Evolutionary conservation across 2,113 vertebrate species (phyloP).

Genomic region (Poeciliopsis turrubarensis): DNA sequence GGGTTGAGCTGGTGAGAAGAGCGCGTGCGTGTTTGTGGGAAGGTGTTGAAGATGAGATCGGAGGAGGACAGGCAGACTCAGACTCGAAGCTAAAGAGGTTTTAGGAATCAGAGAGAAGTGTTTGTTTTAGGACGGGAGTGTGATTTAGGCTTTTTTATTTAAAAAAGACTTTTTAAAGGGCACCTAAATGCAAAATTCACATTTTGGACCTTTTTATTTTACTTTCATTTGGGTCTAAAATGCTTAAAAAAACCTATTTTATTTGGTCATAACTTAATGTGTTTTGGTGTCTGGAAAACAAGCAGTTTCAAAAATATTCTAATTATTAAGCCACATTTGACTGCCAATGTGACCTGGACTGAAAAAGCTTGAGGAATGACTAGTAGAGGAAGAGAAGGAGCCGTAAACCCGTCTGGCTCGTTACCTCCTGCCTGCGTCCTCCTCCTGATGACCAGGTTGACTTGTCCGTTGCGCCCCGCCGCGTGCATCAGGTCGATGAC

Average conservation of each 20-base stretch:
- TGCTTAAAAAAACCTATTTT: no score
- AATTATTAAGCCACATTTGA: no score
- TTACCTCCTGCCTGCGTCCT: slow-evolving; percentile 86
- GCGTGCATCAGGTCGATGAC: slow-evolving; percentile 99
- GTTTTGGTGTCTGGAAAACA: no score
- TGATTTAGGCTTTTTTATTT: neutral
- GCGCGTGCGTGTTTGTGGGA: slow-evolving; percentile 1
- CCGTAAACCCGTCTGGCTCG: slow-evolving; percentile 11
- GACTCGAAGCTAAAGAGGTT: slow-evolving; percentile 16
- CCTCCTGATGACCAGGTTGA: slow-evolving; percentile 94
- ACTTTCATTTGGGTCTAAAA: no score
- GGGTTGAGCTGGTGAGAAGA: slow-evolving; percentile 44
- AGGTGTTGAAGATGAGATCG: slow-evolving; percentile 38
- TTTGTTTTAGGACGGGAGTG: slow-evolving; percentile 10
- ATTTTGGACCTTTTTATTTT: no score
- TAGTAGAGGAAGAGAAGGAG: neutral
- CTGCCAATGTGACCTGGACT: no score
- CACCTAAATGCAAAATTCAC: no score
- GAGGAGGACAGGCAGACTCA: slow-evolving; percentile 9
- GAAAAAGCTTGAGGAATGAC: no score
- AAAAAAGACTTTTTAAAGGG: no score
- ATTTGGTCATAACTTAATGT: no score
- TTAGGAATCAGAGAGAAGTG: neutral
- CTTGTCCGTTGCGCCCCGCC: slow-evolving; percentile 92
- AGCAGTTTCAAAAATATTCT: no score